These are phyloP conservation scores for Axea sp. DNA, from an alignment of 2,888 invertebrate genomes.

Conservation along the genomic window DNA sequence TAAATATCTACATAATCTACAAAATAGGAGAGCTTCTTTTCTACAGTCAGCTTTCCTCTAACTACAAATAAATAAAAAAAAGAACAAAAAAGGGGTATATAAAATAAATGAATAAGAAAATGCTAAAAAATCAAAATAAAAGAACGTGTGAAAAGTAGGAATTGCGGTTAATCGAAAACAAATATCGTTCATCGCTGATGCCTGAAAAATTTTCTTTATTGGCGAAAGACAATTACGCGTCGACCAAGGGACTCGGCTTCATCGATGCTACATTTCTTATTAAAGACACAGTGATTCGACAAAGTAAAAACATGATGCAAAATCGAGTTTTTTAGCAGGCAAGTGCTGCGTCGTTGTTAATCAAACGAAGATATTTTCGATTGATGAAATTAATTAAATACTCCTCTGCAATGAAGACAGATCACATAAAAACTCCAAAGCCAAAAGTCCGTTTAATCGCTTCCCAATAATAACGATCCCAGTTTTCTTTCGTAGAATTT, in stretches of 20 bases:
- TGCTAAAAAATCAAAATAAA: constrained; percentile 6
- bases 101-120: constrained; percentile 2
- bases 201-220: constrained; percentile 34
- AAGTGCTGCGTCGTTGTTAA: constrained; percentile 12
- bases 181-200: constrained; percentile 17
- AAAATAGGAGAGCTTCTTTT: too few species aligned
- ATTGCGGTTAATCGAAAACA: constrained; percentile 8
- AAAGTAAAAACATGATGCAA: constrained; percentile 44
- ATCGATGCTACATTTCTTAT: constrained; percentile 28
- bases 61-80: constrained; percentile 12
- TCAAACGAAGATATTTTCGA: constrained; percentile 11
- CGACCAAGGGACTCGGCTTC: constrained; percentile 5
- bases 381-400: constrained; percentile 36
- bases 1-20: constrained; percentile 35
- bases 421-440: constrained; percentile 86
- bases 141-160: constrained; percentile 1
- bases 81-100: background rate
- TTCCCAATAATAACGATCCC: constrained; percentile 97
- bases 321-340: constrained; percentile 20
- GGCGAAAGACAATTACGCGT: constrained; percentile 12
- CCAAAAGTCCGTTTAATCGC: constrained; percentile 96
- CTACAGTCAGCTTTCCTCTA: constrained; percentile 4
- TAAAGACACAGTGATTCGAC: constrained; percentile 8
- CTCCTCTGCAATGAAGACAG: constrained; percentile 58
- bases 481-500: constrained; percentile 90